A percentile compares a stretch with the other conserved stretches of the same genome.
phyloP scores from a whole-genome alignment of 2,888 invertebrate species.

The Odontocerum albicorne region DNA sequence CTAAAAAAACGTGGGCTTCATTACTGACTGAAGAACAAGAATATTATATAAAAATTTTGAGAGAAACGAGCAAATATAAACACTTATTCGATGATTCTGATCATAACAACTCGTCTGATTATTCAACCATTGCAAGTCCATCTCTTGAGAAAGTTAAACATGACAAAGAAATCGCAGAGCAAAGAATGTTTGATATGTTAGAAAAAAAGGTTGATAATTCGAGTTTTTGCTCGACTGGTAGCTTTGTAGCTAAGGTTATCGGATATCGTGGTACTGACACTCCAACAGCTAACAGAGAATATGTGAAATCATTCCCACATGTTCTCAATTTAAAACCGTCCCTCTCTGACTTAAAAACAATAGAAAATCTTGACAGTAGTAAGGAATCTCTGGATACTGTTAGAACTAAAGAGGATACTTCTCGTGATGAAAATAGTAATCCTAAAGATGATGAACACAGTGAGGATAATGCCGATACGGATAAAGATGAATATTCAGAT shows the following conservation, averaged over 20 bases:
- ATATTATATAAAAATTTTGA: slow-evolving; percentile 50
- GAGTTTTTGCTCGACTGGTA: slow-evolving; percentile 71
- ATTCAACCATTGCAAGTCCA: slow-evolving; percentile 22
- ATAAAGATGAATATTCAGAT: slow-evolving; percentile 26
- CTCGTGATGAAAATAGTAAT: slow-evolving; percentile 2
- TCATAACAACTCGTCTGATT: slow-evolving; percentile 6
- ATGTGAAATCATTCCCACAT: slow-evolving; percentile 46
- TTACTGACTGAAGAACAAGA: slow-evolving; percentile 52
- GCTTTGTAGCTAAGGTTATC: slow-evolving; percentile 60
- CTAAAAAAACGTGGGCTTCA: slow-evolving; percentile 53
- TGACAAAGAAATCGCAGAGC: slow-evolving; percentile 61
- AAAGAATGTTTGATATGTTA: slow-evolving; percentile 75
- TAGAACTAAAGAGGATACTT: neutral
- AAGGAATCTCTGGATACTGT: slow-evolving; percentile 11
- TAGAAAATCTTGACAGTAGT: slow-evolving; percentile 18
- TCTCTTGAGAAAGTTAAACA: slow-evolving; percentile 15
- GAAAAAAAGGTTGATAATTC: slow-evolving; percentile 73
- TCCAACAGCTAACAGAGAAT: slow-evolving; percentile 50
- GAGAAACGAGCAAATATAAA: slow-evolving; percentile 54
- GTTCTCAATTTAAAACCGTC: slow-evolving; percentile 47
- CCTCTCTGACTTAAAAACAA: slow-evolving; percentile 34
- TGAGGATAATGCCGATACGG: neutral
- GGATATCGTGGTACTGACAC: slow-evolving; percentile 53
- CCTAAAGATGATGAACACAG: slow-evolving; percentile 4
- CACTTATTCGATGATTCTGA: slow-evolving; percentile 41